phyloP scores from a whole-genome alignment of 2,888 invertebrate species.

The Agriopis aurantiaria region DNA sequence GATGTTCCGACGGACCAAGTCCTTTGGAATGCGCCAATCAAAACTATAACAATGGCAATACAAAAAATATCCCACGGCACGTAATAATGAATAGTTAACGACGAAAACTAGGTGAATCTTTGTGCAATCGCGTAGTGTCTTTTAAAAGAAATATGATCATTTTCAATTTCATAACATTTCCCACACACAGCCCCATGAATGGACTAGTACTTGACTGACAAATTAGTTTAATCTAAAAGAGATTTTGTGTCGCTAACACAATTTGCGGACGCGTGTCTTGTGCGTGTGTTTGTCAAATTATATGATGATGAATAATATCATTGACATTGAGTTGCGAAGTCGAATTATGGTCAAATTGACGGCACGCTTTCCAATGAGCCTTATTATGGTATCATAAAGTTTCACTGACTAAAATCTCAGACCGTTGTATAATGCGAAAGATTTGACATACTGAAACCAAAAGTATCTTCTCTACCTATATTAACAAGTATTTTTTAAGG shows the following conservation, averaged over 20 bases:
- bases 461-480: neutral
- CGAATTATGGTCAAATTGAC: conserved; percentile 39
- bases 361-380: conserved; percentile 45
- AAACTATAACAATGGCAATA: conserved; percentile 74
- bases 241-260: conserved; percentile 71
- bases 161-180: conserved; percentile 85
- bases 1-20: conserved; percentile 46
- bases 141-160: conserved; percentile 86
- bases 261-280: conserved; percentile 63
- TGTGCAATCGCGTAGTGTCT: conserved; percentile 83
- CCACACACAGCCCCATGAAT: conserved; percentile 79
- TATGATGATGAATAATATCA: conserved; percentile 66
- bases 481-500: neutral
- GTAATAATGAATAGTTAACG: conserved; percentile 84
- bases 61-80: conserved; percentile 84
- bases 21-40: conserved; percentile 81
- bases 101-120: conserved; percentile 87
- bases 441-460: conserved; percentile 11
- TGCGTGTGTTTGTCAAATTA: conserved; percentile 68
- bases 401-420: conserved; percentile 15
- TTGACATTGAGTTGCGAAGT: conserved; percentile 49
- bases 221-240: conserved; percentile 84
- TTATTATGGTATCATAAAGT: conserved; percentile 33
- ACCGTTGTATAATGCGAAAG: conserved; percentile 2
- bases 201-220: conserved; percentile 72